These are phyloP conservation scores for Martes martes DNA, from an alignment of 2,113 vertebrate genomes.

Conservation along the genomic window DNA sequence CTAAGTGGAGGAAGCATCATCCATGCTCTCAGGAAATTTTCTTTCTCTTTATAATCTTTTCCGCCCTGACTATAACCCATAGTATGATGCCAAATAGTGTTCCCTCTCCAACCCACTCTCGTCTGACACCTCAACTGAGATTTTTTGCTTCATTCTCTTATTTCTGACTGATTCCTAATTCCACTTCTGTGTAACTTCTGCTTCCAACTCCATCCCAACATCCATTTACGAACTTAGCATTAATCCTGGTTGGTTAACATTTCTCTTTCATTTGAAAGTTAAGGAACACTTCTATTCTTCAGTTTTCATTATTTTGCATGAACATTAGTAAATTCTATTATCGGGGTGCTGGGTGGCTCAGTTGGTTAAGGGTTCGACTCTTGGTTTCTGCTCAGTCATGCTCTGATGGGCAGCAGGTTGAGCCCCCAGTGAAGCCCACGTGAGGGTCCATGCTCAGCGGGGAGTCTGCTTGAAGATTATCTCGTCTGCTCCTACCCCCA, in stretches of 20 bases:
- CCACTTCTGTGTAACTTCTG: neutral
- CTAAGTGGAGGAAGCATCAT: neutral
- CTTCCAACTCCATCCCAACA: neutral
- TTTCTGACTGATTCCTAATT: neutral
- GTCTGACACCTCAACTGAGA: neutral
- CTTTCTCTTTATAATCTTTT: neutral
- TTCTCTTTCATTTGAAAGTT: neutral
- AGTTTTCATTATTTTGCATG: neutral
- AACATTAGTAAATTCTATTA: neutral
- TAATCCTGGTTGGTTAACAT: neutral
- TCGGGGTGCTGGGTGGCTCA: neutral
- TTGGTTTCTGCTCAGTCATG: neutral
- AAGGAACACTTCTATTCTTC: neutral
- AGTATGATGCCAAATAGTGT: neutral
- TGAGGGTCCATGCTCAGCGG: neutral
- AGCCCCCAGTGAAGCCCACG: neutral
- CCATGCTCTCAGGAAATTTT: neutral
- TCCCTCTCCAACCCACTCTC: neutral
- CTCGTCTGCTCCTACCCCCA: no score
- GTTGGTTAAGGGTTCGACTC: neutral
- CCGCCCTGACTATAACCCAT: neutral
- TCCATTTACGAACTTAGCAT: neutral
- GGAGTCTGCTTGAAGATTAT: neutral
- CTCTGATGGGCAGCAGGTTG: neutral
- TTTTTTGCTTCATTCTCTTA: neutral